phyloP scores from a whole-genome alignment of 2,888 invertebrate genomes.

The Autographa pulchrina region DNA sequence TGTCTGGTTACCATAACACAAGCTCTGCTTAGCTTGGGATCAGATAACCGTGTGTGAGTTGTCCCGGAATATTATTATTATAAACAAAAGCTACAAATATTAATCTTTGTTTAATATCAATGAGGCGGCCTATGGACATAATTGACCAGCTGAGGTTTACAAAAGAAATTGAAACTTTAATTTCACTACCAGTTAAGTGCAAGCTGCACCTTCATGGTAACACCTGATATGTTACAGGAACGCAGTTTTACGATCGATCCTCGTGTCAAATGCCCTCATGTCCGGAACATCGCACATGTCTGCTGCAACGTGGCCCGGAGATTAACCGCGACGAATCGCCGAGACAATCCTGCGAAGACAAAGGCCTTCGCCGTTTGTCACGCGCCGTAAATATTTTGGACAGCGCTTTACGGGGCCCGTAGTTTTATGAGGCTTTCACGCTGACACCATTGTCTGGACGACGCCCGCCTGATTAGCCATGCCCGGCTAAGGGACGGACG shows the following conservation, averaged over 20 bases:
- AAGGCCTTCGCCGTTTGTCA: constrained; percentile 82
- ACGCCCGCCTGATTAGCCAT: constrained; percentile 80
- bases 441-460: constrained; percentile 82
- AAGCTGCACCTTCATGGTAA: constrained; percentile 34
- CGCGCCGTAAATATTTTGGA: constrained; percentile 89
- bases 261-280: constrained; percentile 65
- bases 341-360: constrained; percentile 83
- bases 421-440: constrained; percentile 87
- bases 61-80: too few species aligned
- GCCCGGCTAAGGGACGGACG: constrained; percentile 71
- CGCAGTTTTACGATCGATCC: constrained; percentile 61
- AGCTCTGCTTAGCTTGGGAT: too few species aligned
- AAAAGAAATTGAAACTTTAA: neutral
- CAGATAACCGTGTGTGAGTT: too few species aligned
- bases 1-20: too few species aligned
- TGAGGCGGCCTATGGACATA: too few species aligned
- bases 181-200: neutral
- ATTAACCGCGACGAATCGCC: constrained; percentile 82
- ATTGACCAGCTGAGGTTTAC: neutral
- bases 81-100: too few species aligned
- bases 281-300: constrained; percentile 74
- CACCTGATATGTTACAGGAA: constrained; percentile 39
- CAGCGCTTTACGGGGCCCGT: constrained; percentile 80
- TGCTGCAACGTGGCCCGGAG: constrained; percentile 73
- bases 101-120: too few species aligned